Conservation (phyloP, 2,888 invertebrate genomes). For the Balanococcus diminutus region DNA sequence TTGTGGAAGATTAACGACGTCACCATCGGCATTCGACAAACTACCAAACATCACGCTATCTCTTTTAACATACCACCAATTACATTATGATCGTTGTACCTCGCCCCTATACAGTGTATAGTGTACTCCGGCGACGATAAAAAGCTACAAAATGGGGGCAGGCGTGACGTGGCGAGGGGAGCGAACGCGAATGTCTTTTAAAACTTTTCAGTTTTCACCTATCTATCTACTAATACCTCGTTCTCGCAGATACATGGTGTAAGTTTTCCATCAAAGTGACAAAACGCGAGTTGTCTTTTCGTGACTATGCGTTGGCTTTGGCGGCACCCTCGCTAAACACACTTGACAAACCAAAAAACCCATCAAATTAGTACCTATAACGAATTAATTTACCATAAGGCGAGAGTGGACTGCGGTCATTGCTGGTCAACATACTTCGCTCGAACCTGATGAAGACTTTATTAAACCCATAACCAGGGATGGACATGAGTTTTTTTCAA, state of each 20-base stretch:
- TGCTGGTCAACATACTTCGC: too few relatives aligned
- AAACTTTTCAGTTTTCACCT: too few relatives aligned
- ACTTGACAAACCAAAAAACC: not conserved
- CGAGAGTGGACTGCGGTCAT: too few relatives aligned
- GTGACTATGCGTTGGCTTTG: too few relatives aligned
- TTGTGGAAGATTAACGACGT: slow-evolving; percentile 52
- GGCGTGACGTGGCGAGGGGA: not conserved
- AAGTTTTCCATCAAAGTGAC: not conserved
- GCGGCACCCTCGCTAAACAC: not conserved
- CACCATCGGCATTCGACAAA: slow-evolving; percentile 51
- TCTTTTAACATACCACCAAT: slow-evolving; percentile 40
- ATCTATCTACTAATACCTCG: too few relatives aligned
- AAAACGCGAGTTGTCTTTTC: not conserved
- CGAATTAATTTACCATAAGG: too few relatives aligned
- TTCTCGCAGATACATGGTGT: not conserved
- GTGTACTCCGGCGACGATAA: too few relatives aligned
- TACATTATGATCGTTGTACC: slow-evolving; percentile 45
- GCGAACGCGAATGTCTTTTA: not conserved
- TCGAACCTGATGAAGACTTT: too few relatives aligned
- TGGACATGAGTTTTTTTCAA: too few relatives aligned
- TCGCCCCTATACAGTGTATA: not conserved
- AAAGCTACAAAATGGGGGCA: not conserved
- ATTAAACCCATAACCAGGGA: too few relatives aligned
- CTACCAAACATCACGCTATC: slow-evolving; percentile 52
- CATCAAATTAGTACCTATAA: not conserved